phyloP scores from a whole-genome alignment of 2,113 vertebrate species.

The Eulemur macaco region DNA sequence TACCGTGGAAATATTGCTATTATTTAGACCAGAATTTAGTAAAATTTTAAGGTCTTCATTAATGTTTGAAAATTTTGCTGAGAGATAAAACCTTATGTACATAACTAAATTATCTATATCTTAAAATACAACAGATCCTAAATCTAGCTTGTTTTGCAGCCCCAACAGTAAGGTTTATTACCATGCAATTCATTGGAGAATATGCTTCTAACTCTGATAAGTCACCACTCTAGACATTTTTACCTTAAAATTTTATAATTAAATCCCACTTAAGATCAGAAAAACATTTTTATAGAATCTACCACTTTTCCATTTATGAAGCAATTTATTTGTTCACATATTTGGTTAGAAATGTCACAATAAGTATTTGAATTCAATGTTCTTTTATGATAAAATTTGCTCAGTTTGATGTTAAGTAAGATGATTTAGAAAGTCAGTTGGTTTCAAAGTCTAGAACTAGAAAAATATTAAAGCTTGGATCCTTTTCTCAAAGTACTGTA shows the following conservation, averaged over 20 bases:
- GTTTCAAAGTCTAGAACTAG: slow-evolving; percentile 15
- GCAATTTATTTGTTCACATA: background rate
- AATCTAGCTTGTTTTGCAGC: slow-evolving; percentile 80
- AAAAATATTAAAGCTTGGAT: background rate
- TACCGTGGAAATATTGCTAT: background rate
- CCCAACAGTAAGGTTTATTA: slow-evolving; percentile 90
- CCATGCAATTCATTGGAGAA: slow-evolving; percentile 90
- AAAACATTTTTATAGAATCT: background rate
- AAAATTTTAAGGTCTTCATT: background rate
- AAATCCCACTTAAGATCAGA: background rate
- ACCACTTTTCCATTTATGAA: background rate
- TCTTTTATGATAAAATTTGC: slow-evolving; percentile 7
- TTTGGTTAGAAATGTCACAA: slow-evolving; percentile 20
- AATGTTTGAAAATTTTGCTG: background rate
- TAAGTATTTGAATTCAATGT: background rate
- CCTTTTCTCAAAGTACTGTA: background rate
- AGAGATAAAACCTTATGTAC: background rate
- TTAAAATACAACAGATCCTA: background rate
- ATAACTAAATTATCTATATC: background rate
- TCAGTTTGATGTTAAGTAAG: background rate
- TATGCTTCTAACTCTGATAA: slow-evolving; percentile 91
- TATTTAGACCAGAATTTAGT: background rate
- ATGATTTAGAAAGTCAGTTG: background rate
- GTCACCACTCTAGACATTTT: background rate
- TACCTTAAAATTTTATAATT: background rate